Evolutionary conservation across 2,113 vertebrate species (phyloP), one percentile per base, ranked within the genome.

Genomic region (Gobius niger): DNA sequence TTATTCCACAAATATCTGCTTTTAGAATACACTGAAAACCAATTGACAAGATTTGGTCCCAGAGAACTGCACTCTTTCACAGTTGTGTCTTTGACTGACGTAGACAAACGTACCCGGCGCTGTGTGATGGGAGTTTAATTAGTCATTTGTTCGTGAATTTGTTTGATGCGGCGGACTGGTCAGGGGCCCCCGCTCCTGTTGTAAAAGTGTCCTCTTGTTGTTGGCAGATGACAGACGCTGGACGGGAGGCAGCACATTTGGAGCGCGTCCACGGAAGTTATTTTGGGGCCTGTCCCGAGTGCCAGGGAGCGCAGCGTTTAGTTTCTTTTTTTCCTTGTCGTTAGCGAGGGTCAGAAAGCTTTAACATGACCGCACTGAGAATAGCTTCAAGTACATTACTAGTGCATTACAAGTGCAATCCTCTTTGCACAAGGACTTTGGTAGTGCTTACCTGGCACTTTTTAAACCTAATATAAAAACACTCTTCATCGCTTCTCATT

Each of bases 301-400:
- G 67, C 76, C 76, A 80, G 68, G n/a, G 44, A 77, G 67, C 72
- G 44, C 47, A 72, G 73, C 50, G 67, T 74, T 76, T 61, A 42
- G 64, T 80, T 82, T 82, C 68, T 77, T 64, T 77, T 34, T 66
- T 78, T 78, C 53, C 69, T 76, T 62, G 56, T 84, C 68, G 34
- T 85, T 77, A 72, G 68, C 68, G 50, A 15, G 19, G 67, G 80
- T 85, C 81, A 87, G 80, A 86, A 81, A 78, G 81, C 82, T 84
- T 86, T 87, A 85, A 63, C 73, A 67, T 80, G 77, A 54, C 71
- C 62, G 70, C 66, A 75, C 84, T 87, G 77, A 88, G 81, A 88
- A 90, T 83, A 83, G 85, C 85, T 83, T 73, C 83, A 82, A 76
- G 73, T 84, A 76, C 75, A 86, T 89, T 80, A 87, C 62, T 34